Evolutionary conservation across 2,888 invertebrate species (phyloP), one percentile per base, ranked within the genome.

Genomic region (Ichneumon xanthorius): DNA sequence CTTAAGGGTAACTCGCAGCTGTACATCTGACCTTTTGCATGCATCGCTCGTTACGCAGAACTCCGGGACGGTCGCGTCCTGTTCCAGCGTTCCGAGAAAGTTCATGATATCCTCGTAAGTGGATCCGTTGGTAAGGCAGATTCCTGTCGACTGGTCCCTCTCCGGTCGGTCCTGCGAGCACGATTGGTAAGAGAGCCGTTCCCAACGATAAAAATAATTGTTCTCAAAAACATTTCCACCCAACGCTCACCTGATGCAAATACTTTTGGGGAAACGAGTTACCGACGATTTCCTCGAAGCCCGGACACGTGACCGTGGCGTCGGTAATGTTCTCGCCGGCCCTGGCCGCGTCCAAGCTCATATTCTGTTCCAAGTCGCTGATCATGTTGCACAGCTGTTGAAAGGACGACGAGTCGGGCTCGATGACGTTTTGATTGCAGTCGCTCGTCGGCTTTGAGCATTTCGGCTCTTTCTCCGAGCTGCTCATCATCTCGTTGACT

Each of bases 71-170:
- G 65, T 48, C 80, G 78, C 88, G 88, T 92, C 89, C 7, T 90
- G 89, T 79, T 93, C 92, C 33, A 92, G 80, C 9, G 89, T 89
- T n/a, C 87, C 90, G 26, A 93, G 82, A 55, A 92, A 92, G 2
- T 89, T 89, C 91, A 93, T 92, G 61, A 93, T 92, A 40, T 93
- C 92, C 3, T 93, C 92, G 78, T 91, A 93, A 7, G 91, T 92
- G 0, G 91, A 90, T 11, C 87, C 87, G 19, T 77, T 89, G 0
- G 87, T 50, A 4, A 70, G 78, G n/a, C 85, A 83, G 11, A 65
- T 82, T 61, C 82, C 76, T 7, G 67, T 73, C 0, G 90, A 89
- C 37, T 76, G 80, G 76, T 93, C 93, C 80, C 88, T 91, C 30
- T 92, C 92, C 9, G 92, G 92, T 79, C 89, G 80, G n/a, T 90